Evolutionary conservation across 2,113 vertebrate genomes (phyloP).

Genomic region (Solenodon paradoxus): DNA sequence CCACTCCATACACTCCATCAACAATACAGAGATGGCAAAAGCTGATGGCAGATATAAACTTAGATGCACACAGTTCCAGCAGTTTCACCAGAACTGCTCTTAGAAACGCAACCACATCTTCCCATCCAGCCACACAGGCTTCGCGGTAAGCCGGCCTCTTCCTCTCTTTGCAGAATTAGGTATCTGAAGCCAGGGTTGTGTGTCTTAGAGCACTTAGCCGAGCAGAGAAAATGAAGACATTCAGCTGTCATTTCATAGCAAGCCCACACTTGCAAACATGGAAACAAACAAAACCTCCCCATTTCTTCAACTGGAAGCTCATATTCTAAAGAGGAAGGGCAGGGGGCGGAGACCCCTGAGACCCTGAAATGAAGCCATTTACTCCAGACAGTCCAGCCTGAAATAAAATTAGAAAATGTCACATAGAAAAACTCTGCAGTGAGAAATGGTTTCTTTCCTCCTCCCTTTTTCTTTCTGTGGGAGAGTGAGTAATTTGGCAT

Average conservation of each 20-base stretch:
- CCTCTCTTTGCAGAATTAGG: neutral
- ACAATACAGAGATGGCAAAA: neutral
- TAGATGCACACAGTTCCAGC: neutral
- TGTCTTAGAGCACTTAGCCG: too few species aligned
- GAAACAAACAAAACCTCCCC: neutral
- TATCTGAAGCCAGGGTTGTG: neutral
- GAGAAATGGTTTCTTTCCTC: conserved; percentile 15
- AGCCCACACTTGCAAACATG: neutral
- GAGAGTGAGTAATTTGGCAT: conserved; percentile 70
- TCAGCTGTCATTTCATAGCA: neutral
- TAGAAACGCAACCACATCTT: neutral
- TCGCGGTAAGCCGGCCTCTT: neutral
- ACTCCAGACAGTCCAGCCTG: conserved; percentile 42
- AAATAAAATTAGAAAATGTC: conserved; percentile 76
- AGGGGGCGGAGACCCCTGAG: neutral
- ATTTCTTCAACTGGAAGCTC: neutral
- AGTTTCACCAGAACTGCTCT: neutral
- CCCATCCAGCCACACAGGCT: neutral
- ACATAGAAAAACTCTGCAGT: conserved; percentile 71
- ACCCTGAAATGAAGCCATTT: conserved; percentile 32
- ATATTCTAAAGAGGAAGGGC: neutral
- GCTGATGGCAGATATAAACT: neutral
- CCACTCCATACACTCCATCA: neutral
- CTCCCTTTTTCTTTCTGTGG: conserved; percentile 38
- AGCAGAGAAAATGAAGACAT: neutral